Evolutionary conservation across 2,888 invertebrate species (phyloP), one percentile per base, ranked within the genome.

Genomic region (Pycnomerus fuliginosus): DNA sequence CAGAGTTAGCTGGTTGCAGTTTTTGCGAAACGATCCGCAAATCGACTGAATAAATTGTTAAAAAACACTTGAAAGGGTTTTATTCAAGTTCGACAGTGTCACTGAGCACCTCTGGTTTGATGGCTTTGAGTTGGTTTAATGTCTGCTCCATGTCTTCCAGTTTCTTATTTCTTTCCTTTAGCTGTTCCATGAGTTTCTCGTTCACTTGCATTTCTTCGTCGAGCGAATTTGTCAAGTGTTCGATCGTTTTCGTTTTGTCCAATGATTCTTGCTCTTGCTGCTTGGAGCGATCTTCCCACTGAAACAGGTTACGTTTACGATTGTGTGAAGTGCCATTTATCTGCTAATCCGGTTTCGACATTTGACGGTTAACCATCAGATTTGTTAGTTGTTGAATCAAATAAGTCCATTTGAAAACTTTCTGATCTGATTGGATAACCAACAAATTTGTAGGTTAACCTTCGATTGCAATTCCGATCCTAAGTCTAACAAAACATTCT

Each of bases 1-100:
- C 5, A 55, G 74, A 39, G 41, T 74, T 17, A 60, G 53, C 30
- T 58, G 53, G 47, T 44, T 69, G 48, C 55, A 61, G 29, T 67
- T 67, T 48, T 51, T 68, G 42, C 58, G 58, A 27, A 39, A 44
- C 8, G 61, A 61, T 45, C 15, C 31, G n/a, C 55, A 53, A 35
- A 48, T 59, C 42, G 38, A 43, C 11, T 47, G 27, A 41, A 37
- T n/a, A n/a, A n/a, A n/a, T n/a, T n/a, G n/a, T n/a, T n/a, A n/a
- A n/a, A n/a, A n/a, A n/a, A n/a, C n/a, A n/a, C n/a, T n/a, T n/a
- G 7, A 13, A 22, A 13, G 16, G 12, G 29, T 30, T 33, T 39
- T 39, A 44, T 29, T 39, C 39, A 11, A 39, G 16, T 29, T 38
- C 33, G n/a, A 43, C 23, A 10, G 31, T 13, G 11, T 28, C 28